Evolutionary conservation across 2,797 vertebrate genomes (phyloP).

Genomic region (Enteromius thamalakanensis): DNA sequence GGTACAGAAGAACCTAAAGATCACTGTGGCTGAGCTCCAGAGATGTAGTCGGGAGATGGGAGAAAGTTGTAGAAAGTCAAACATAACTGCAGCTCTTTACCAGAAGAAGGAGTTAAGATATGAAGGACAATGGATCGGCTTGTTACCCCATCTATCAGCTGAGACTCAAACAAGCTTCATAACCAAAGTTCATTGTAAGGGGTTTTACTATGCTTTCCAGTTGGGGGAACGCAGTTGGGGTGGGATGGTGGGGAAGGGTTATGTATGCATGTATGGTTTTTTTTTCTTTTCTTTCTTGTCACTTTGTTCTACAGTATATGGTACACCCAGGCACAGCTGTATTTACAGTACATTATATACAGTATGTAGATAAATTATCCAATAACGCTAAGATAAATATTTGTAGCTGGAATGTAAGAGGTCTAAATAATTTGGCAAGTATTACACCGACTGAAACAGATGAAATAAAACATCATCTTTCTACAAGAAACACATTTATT

Average conservation of each 20-base stretch:
- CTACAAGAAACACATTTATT: neutral
- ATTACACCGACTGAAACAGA: neutral
- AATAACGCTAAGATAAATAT: neutral
- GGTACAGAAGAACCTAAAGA: no score
- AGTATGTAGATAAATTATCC: neutral
- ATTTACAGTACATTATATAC: neutral
- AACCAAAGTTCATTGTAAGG: neutral
- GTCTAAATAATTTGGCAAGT: constrained; percentile 7
- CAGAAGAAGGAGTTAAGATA: no score
- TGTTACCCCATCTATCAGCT: no score
- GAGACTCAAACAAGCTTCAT: neutral
- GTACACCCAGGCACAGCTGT: neutral
- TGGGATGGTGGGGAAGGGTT: neutral
- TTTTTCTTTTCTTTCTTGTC: neutral
- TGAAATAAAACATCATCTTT: neutral
- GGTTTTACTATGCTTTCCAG: neutral
- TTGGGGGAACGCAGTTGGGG: neutral
- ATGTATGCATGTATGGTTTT: neutral
- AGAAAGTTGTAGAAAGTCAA: no score
- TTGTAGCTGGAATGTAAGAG: constrained; percentile 1
- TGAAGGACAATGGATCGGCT: no score
- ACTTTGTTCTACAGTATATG: neutral
- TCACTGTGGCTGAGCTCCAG: no score
- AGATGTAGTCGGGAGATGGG: no score
- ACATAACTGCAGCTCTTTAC: no score